Evolutionary conservation across 1,140 invertebrate species (phyloP).

Genomic region (Drosophila jambulina): DNA sequence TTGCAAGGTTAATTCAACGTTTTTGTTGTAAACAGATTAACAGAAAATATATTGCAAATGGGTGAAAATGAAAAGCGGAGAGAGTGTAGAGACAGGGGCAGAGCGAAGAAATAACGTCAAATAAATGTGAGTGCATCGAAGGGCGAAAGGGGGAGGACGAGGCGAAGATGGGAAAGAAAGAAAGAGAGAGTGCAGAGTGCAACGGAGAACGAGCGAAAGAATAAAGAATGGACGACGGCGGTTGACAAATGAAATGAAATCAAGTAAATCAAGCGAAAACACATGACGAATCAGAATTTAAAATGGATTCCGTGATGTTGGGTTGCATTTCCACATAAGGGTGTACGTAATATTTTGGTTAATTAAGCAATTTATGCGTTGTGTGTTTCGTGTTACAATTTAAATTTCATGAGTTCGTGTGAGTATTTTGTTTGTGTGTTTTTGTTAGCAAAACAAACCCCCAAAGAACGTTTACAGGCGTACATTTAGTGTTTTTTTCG

Average conservation of each 20-base stretch:
- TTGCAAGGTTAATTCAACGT: conserved; percentile 39
- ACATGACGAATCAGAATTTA: conserved; percentile 20
- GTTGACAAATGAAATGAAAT: conserved; percentile 39
- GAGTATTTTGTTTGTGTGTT: conserved; percentile 8
- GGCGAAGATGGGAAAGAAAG: conserved; percentile 13
- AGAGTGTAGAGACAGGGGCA: conserved; percentile 10
- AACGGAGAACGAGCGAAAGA: conserved; percentile 20
- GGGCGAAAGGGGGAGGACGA: conserved; percentile 20
- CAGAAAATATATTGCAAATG: conserved; percentile 49
- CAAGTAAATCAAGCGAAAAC: conserved; percentile 27
- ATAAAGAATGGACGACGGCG: conserved; percentile 38
- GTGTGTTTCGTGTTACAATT: conserved; percentile 52
- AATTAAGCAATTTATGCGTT: conserved; percentile 58
- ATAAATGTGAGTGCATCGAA: conserved; percentile 44
- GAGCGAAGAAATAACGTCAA: conserved; percentile 35
- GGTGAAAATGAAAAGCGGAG: conserved; percentile 51
- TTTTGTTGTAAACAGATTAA: conserved; percentile 42
- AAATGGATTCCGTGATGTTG: conserved; percentile 25
- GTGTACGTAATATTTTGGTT: conserved; percentile 50
- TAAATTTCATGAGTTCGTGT: conserved; percentile 54
- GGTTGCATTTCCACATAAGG: conserved; percentile 19
- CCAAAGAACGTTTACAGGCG: conserved; percentile 76
- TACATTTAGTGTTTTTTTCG: conserved; percentile 69
- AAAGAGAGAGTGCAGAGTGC: conserved; percentile 21
- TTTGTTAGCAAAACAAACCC: conserved; percentile 80